Percentiles rank a stretch among this genome's conserved stretches.
Evolutionary conservation across 2,113 vertebrate genomes (phyloP).

Genomic region (Athene noctua): DNA sequence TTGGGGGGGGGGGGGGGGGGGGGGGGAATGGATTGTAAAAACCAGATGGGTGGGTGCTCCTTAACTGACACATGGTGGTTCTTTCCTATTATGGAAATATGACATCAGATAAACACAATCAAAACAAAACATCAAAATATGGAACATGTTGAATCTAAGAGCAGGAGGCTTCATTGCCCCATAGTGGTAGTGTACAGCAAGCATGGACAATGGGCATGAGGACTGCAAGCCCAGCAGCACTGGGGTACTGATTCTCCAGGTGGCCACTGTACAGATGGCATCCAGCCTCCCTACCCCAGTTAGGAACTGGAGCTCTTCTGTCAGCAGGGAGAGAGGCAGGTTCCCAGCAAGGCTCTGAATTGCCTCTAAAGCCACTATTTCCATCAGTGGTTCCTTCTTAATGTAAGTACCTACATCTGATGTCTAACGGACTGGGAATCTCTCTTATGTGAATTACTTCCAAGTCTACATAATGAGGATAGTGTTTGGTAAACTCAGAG

Average conservation of each 20-base stretch:
- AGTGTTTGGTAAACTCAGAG: not conserved
- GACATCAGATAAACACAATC: not conserved
- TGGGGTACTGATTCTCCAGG: not conserved
- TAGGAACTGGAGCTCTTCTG: not conserved
- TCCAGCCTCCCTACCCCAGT: not conserved
- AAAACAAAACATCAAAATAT: not conserved
- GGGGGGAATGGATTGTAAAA: not conserved
- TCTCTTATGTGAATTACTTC: not conserved
- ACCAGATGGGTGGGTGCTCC: not conserved
- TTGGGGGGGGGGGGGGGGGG: too few species aligned
- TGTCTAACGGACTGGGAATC: not conserved
- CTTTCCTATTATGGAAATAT: not conserved
- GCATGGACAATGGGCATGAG: rapidly evolving
- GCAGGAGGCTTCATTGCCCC: not conserved
- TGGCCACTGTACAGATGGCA: not conserved
- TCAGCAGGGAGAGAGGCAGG: not conserved
- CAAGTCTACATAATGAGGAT: not conserved
- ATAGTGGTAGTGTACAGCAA: not conserved
- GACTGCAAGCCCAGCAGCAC: not conserved
- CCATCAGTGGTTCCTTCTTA: not conserved
- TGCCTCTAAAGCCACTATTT: not conserved
- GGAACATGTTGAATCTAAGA: not conserved
- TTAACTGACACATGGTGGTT: not conserved
- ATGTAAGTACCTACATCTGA: not conserved
- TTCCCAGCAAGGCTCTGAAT: not conserved